A percentile compares a stretch with the other conserved stretches of the same genome.
Evolutionary conservation across 1,140 invertebrate species (phyloP).

Genomic region (Drosophila neocordata): DNA sequence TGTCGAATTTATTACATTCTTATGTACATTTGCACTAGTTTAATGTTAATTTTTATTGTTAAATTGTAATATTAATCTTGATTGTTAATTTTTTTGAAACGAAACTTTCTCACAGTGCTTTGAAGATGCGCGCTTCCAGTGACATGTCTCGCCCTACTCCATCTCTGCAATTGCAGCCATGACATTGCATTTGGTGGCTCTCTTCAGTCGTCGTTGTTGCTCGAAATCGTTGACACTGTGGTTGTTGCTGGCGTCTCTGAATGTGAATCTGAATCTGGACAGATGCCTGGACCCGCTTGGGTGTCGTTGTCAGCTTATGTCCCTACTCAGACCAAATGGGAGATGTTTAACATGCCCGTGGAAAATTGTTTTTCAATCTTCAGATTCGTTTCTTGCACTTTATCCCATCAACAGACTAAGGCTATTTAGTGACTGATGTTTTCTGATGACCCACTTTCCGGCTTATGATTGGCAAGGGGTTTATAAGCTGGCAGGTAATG

Average conservation of each 20-base stretch:
- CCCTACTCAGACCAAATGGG: conserved; percentile 27
- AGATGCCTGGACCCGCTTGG: conserved; percentile 32
- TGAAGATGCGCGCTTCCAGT: conserved; percentile 33
- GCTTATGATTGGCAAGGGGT: conserved; percentile 25
- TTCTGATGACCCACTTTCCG: conserved; percentile 70
- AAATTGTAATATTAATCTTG: too few relatives aligned
- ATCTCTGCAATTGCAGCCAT: conserved; percentile 33
- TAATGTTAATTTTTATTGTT: too few relatives aligned
- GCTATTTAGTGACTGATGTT: conserved; percentile 73
- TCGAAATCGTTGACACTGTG: conserved; percentile 22
- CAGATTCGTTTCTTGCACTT: conserved; percentile 60
- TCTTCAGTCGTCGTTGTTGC: conserved; percentile 45
- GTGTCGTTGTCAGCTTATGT: conserved; percentile 77
- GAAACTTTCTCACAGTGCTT: conserved; percentile 27
- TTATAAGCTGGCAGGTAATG: conserved; percentile 71
- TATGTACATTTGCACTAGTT: too few relatives aligned
- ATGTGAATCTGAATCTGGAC: conserved; percentile 54
- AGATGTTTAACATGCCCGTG: conserved; percentile 78
- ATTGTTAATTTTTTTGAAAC: background rate
- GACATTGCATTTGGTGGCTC: conserved; percentile 45
- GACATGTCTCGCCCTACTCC: conserved; percentile 31
- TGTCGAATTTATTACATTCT: too few relatives aligned
- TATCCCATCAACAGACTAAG: conserved; percentile 35
- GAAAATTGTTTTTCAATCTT: conserved; percentile 76
- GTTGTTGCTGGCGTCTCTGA: conserved; percentile 38